Evolutionary conservation across 2,888 invertebrate species (phyloP), one percentile per base, ranked within the genome.

Genomic region (Galeruca laticollis): DNA sequence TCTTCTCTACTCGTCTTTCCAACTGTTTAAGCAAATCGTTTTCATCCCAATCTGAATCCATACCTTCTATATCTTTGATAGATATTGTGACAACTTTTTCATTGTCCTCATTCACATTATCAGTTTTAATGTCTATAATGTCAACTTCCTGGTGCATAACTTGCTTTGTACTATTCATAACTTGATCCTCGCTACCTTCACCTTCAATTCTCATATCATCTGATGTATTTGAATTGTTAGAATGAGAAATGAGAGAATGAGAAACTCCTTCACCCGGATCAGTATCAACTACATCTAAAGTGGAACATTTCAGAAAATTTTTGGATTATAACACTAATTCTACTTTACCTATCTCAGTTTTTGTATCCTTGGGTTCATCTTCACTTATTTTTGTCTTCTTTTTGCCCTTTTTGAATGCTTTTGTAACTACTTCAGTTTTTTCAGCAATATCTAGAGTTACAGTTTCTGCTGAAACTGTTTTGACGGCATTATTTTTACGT

Each of bases 21-120:
- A 75, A 70, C 52, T 74, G 72, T 63, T 70, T 73, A 31, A 73
- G 71, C 8, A 77, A 60, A 52, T 75, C 74, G 68, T 73, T 72
- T 59, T 73, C 75, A 61, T 75, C 74, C 68, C 73, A 69, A 67
- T 76, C 74, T 21, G 74, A 73, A 66, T 74, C 74, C 35, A 60
- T 60, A 56, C 68, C 68, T 26, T 66, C 69, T 18, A 69, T 57
- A 70, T 74, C 68, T 47, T 62, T 67, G 43, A 69, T 60, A 31
- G 71, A 71, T 52, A 72, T 71, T 33, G 68, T 68, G 5, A 71
- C 72, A 61, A 72, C 71, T 59, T 72, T 68, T 56, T 69, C 70
- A 69, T 60, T 64, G 33, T 66, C 68, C 43, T 70, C 70, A 49
- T 71, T 67, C 13, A 54, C 56, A 33, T 67, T 60, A 43, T 69